Evolutionary conservation across 1,140 invertebrate species (phyloP), one percentile per base, ranked within the genome.

Genomic region (Elymnias hypermnestra): DNA sequence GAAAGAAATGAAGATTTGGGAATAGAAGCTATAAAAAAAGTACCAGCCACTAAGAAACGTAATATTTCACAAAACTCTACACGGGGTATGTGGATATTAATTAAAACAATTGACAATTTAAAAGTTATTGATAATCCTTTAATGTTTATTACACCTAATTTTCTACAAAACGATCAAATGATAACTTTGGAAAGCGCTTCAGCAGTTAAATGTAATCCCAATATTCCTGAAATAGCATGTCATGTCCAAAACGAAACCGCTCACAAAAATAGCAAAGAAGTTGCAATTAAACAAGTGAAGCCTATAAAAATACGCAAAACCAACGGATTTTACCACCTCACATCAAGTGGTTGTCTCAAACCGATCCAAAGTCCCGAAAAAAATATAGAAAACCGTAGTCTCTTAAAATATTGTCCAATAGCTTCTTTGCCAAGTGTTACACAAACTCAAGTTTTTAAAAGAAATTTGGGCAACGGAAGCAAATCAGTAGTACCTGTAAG

Each of bases 121-220:
- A 69, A 70, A 53, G 71, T 85, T 9, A 67, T 83, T 40, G 72
- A 85, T 38, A 70, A 82, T 47, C 78, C 82, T 3, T 50, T 82
- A 47, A 66, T 64, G 15, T 85, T 72, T 59, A 63, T 85, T 41
- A 53, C 72, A 3, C 13, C 50, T 19, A 36, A 40, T 33, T 54
- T 57, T 37, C 29, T 38, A 13, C 28, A 50, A 12, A 18, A 35
- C 8, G 26, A 51, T 4, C 50, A 63, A 56, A 58, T 64, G 47
- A 39, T 69, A 19, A 36, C 53, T 8, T 21, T 63, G 43, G 45
- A 55, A 36, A 53, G 9, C 25, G 53, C 63, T 15, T 39, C 14
- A 3, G 1, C 15, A 12, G 1, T 9, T 13, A 21, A 17, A 9
- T 15, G 28, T 2, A 26, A 22, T 13, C 4, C 12, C 10, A 29